These are phyloP conservation scores for Pterobdella sp. DNA, from an alignment of 2,888 invertebrate genomes.

Conservation along the genomic window DNA sequence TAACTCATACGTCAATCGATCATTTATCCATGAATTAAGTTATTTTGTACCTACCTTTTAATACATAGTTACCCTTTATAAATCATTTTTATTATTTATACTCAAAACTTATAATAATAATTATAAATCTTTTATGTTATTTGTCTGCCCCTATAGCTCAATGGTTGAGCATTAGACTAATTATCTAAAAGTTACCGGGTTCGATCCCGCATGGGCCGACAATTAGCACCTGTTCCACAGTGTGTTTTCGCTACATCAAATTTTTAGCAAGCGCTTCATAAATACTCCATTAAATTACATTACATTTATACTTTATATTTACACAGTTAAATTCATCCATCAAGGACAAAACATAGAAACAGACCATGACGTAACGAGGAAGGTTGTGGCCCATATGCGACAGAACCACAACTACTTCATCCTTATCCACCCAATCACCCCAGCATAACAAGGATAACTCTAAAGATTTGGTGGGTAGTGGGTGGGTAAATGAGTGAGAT, in stretches of 20 bases:
- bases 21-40: background rate
- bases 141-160: too few species aligned
- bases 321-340: too few species aligned
- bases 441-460: slow-evolving; percentile 26
- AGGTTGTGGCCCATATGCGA: slow-evolving; percentile 5
- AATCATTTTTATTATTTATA: background rate
- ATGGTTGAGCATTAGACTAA: too few species aligned
- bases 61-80: background rate
- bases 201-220: too few species aligned
- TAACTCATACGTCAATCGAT: background rate
- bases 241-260: too few species aligned
- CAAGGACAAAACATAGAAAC: slow-evolving; percentile 5
- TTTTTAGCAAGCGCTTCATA: too few species aligned
- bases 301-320: too few species aligned
- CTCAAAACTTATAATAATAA: background rate
- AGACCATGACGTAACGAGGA: slow-evolving; percentile 18
- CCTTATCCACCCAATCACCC: slow-evolving; percentile 30
- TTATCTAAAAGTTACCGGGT: too few species aligned
- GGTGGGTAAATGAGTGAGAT: too few species aligned
- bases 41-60: background rate
- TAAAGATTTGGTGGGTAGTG: too few species aligned
- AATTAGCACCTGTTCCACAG: too few species aligned
- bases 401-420: slow-evolving; percentile 18
- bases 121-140: background rate
- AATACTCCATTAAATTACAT: too few species aligned